phyloP scores from a whole-genome alignment of 1,140 invertebrate genomes.

The Ceratosolen fusciceps region DNA sequence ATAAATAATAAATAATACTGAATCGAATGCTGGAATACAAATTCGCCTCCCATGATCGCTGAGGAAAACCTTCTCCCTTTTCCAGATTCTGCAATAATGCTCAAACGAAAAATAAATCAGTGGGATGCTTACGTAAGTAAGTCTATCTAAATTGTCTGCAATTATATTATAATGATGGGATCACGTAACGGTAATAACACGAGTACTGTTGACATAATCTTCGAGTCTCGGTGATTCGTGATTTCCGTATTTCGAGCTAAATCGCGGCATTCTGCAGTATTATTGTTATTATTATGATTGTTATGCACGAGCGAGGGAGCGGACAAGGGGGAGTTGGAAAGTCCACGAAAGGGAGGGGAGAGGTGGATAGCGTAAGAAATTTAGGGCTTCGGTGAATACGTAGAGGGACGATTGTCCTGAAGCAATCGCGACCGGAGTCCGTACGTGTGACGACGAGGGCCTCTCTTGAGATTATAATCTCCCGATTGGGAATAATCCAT shows the following conservation, averaged over 20 bases:
- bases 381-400: slow-evolving; percentile 39
- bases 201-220: neutral
- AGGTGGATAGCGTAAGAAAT: slow-evolving; percentile 32
- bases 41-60: no score
- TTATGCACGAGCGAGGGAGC: neutral
- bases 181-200: slow-evolving; percentile 8
- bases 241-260: neutral
- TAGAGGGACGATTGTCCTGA: neutral
- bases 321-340: neutral
- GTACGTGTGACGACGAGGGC: neutral
- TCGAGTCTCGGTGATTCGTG: neutral
- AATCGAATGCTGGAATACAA: no score
- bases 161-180: neutral
- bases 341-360: neutral
- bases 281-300: no score
- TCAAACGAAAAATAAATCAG: neutral
- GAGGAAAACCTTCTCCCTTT: no score
- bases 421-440: neutral
- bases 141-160: neutral
- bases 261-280: no score
- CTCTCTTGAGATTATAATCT: slow-evolving; percentile 6
- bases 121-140: neutral
- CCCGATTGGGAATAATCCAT: slow-evolving; percentile 41
- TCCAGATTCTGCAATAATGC: no score
- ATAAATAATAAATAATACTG: no score